Base-by-base conservation (phyloP, 2,888 invertebrate genomes). In the Mythimna ferrago region DNA sequence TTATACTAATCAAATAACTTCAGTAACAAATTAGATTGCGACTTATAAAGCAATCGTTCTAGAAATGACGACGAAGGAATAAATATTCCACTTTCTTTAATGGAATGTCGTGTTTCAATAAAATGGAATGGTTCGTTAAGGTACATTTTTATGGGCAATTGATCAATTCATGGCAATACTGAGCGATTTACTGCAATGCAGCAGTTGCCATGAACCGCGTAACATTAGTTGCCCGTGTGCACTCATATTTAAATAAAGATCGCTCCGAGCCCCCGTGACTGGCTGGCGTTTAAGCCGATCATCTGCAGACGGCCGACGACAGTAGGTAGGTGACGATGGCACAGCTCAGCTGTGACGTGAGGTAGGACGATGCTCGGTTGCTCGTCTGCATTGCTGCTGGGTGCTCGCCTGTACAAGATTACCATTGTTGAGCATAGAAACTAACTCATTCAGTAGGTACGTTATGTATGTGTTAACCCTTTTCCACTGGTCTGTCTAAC, bases 341-440 rank as follows among this genome's bases (percentile, higher is more conserved):
- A 84, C 95, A 94, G 86, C 95, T 94, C 65, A 96, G 89, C 89
- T 96, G 96, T 56, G 97, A 95, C 70, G 96, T 95, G 83, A 96
- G 91, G 91, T 94, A 96, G 51, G 94, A 94, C 9, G 96, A 93
- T 53, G 96, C 96, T 60, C 96, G 96, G 93, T 96, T 96, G 93
- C 97, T 97, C 5, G 98, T 98, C 94, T 98, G 98, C 98, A 98
- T 98, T 54, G 98, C 98, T 73, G 98, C 98, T 78, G 98, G 98
- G 93, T 98, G 98, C 94, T 98, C 98, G 81, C 98, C 98, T 98
- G 95, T 26, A 66, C 53, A 53, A 70, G 14, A n/a, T 19, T 38
- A n/a, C 54, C 7, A 44, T 32, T 32, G 2, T 44, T 60, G 16
- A 41, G 7, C 26, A n/a, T 19, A 21, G 16, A 14, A 44, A 44